phyloP scores from a whole-genome alignment of 1,140 invertebrate genomes.

The Metaphire vulgaris region DNA sequence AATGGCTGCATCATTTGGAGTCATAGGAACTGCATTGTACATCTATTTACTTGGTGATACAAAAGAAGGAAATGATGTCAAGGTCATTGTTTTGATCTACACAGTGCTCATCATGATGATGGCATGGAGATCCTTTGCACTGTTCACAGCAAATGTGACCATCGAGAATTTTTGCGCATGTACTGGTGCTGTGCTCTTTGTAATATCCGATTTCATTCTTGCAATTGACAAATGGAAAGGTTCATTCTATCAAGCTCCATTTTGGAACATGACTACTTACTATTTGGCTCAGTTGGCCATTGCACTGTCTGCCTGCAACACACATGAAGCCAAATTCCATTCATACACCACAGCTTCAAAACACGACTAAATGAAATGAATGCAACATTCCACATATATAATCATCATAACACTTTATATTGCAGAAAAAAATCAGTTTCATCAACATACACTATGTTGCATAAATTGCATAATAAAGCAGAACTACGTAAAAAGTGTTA shows the following conservation, averaged over 20 bases:
- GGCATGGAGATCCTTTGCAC: neutral
- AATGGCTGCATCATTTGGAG: neutral
- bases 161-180: neutral
- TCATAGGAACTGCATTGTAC: neutral
- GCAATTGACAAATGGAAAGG: neutral
- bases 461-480: too few relatives aligned
- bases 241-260: neutral
- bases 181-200: neutral
- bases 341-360: too few relatives aligned
- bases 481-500: too few relatives aligned
- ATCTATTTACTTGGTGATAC: neutral
- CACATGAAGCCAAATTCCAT: neutral
- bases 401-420: too few relatives aligned
- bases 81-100: neutral
- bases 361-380: too few relatives aligned
- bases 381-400: too few relatives aligned
- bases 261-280: neutral
- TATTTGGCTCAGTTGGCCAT: neutral
- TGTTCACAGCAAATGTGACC: neutral
- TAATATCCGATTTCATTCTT: neutral
- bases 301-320: neutral
- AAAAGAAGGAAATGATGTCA: neutral
- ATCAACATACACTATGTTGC: too few relatives aligned
- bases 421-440: too few relatives aligned
- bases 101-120: neutral